Base-by-base conservation (phyloP, 37 sponge, comb jelly and placozoan species). In the Axinella damicornis region DNA sequence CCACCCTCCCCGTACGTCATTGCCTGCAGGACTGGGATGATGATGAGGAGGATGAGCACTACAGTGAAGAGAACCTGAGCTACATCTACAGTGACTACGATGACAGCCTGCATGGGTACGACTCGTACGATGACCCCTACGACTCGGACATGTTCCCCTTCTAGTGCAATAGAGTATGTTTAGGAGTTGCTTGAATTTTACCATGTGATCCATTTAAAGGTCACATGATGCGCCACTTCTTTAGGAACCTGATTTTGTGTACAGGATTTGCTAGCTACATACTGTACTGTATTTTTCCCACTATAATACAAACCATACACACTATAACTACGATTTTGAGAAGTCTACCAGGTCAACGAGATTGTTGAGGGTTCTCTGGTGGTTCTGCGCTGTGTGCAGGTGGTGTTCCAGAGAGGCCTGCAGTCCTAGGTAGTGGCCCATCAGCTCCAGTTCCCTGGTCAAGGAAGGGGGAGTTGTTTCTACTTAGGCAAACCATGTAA, bases 321-420 rank as follows among this genome's bases (percentile, higher is more conserved):
- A 30, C 30, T 5, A 36, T 78, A 0, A 13, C 71, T 39, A 87
- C 2, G 57, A 52, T 46, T 92, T 87, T 46, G 85, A 72, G 40
- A 87, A 62, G 60, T 92, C 92, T 20, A 88, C 80, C 20, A 92
- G 59, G 58, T 87, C 92, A 22, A 92, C 87, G 22, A 92, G 69
- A 33, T 46, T 80, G 20, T 88, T 68, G 31, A 92, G 60, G 6
- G 80, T 83, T 25, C 24, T 25, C 27, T 78, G 85, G 61, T 83
- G 74, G 20, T 61, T 77, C 0, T 34, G 37, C 16, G 57, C 67
- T 25, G 27, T 53, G 25, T 73, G 62, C 9, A 88, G 61, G 52
- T 92, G 84, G 54, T 79, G 64, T 35, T 92, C 85, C 69, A 88
- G 41, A 18, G 88, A 83, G 27, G 73, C 40, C 27, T 84, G 19